Base-by-base conservation (phyloP, 2,888 invertebrate genomes). In the Timema cristinae region DNA sequence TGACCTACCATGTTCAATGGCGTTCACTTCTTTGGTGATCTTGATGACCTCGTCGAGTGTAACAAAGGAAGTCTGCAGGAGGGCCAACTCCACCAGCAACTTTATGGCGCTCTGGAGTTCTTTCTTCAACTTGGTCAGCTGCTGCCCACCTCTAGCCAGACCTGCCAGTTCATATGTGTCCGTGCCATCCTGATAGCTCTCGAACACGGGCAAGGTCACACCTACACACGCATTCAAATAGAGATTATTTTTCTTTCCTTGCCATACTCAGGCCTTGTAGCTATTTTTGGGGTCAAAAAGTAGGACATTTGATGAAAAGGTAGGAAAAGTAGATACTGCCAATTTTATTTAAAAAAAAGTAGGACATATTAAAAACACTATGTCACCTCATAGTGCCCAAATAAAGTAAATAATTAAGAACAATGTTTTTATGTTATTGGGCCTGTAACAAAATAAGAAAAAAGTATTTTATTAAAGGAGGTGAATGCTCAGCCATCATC, bases 21-120 rank as follows among this genome's bases (percentile, higher is more conserved):
- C 99, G 82, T 99, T 99, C 32, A 99, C 98, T 89, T n/a, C 99
- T 92, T 99, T 99, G 49, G 99, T 99, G 76, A 97, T 91, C 86
- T 99, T 99, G 80, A 99, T 99, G 70, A 98, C 98, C 83, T 98
- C 98, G 83, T 99, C 99, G 68, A 99, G 86, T 48, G 98, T 98
- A 15, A 99, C 95, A 81, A 99, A 99, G 5, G 98, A 97, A 0
- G 98, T 98, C 84, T 99, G 99, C 78, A 99, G 85, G 0, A 98
- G 98, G 2, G 99, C 99, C 79, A 99, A 85, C 82, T 98, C 97
- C 0, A 99, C 98, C 73, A 99, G 85, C 75, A 99, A 85, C 81
- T 97, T 95, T 0, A 99, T 93, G 48, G 98, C 98, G 78, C 92
- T 94, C 80, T 95, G 94, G 85, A 99, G 84, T 98, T 98, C 83